These are phyloP conservation scores for Atopsyche davidsoni DNA, from an alignment of 1,140 invertebrate species.

Conservation along the genomic window DNA sequence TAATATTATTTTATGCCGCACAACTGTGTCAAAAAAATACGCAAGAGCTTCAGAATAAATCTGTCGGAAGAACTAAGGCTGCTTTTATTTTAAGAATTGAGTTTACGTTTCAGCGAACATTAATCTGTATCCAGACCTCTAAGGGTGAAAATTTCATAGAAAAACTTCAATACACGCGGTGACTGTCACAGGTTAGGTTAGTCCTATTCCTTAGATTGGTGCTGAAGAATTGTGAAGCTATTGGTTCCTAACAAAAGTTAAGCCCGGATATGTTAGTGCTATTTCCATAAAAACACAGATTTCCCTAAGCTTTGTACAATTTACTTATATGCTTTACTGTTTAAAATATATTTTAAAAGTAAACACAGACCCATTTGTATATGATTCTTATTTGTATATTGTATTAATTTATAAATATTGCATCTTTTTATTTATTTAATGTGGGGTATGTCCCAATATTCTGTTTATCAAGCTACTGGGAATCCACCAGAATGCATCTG, in stretches of 20 bases:
- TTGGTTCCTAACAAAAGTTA: slow-evolving; percentile 15
- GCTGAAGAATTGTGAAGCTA: too few relatives aligned
- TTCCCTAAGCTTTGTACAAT: slow-evolving; percentile 23
- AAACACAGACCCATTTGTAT: slow-evolving; percentile 4
- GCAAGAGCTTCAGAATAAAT: too few relatives aligned
- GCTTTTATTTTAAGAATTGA: background rate
- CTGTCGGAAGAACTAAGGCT: too few relatives aligned
- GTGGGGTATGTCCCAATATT: slow-evolving; percentile 19
- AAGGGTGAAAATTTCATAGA: background rate
- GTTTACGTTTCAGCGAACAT: background rate
- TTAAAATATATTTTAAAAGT: slow-evolving; percentile 10
- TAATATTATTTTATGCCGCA: too few relatives aligned
- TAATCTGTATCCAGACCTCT: background rate
- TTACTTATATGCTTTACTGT: slow-evolving; percentile 16
- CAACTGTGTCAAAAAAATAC: too few relatives aligned
- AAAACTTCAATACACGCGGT: too few relatives aligned
- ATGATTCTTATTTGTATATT: slow-evolving; percentile 28
- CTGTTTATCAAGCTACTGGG: slow-evolving; percentile 16
- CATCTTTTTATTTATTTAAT: slow-evolving; percentile 28
- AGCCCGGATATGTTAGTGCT: slow-evolving; percentile 7
- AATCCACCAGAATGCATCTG: too few relatives aligned
- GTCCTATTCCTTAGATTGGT: too few relatives aligned
- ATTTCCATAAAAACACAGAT: slow-evolving; percentile 7
- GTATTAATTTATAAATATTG: slow-evolving; percentile 28
- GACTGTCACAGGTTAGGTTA: too few relatives aligned